Evolutionary conservation across 2,797 vertebrate species (phyloP), one percentile per base, ranked within the genome.

Genomic region (Phyllotis vaccarum): DNA sequence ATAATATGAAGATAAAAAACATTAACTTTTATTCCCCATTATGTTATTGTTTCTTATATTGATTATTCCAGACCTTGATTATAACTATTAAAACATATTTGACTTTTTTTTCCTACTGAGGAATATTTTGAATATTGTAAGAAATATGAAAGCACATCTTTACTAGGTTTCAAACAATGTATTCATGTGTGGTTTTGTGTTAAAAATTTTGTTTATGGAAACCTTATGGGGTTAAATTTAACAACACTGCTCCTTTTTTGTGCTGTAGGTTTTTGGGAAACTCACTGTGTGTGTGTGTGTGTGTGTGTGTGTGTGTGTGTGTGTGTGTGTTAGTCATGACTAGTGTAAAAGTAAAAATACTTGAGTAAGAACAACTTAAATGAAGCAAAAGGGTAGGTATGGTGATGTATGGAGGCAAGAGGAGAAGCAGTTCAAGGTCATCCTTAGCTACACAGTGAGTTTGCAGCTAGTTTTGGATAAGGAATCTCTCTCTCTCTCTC

Each of bases 51-150:
- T 86, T 46, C n/a, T n/a, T n/a, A n/a, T n/a, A 78, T 74, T 93
- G 60, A 46, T 86, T 68, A 87, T 96, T 95, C 62, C 75, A 89
- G 83, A 8, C 86, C 74, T 85, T 93, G 87, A 89, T 96, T 95
- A 40, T 52, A 79, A 80, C 88, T 85, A 83, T 91, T 93, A 86
- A 92, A 96, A 93, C 92, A 94, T 76, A 92, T 74, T 81, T 60
- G 81, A 60, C 21, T 86, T 96, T 96, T 93, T 93, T 94, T 96
- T 96, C 97, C 94, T 95, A 95, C 96, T 97, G 88, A 95, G 60
- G 88, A 56, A 82, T 96, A 97, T 86, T 94, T 97, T 95, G 56
- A 96, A 91, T 91, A 96, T 91, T 62, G 83, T 49, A n/a, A 75
- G 29, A 93, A 93, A 85, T 92, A 97, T 75, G 82, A 97, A 97